These are phyloP conservation scores for Axis porcinus DNA, from an alignment of 2,113 vertebrate species.

Conservation along the genomic window DNA sequence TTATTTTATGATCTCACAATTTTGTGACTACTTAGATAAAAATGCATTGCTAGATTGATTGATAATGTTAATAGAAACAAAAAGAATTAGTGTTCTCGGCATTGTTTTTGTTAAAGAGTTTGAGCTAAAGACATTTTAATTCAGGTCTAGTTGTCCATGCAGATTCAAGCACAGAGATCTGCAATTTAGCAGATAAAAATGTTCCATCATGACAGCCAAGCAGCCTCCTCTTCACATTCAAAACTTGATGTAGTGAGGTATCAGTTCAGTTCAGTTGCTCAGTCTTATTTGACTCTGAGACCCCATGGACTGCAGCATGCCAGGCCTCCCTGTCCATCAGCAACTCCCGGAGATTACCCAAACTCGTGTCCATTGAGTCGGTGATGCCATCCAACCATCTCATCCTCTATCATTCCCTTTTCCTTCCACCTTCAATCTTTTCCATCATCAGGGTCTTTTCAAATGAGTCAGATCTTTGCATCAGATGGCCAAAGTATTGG, in stretches of 20 bases:
- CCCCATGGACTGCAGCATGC: rapidly evolving
- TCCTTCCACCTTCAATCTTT: neutral
- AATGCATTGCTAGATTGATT: neutral
- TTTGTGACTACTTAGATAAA: neutral
- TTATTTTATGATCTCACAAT: neutral
- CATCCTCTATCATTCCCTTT: rapidly evolving
- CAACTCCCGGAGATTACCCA: neutral
- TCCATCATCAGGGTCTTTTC: neutral
- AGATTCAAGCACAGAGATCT: neutral
- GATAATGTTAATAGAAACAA: neutral
- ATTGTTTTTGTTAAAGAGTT: neutral
- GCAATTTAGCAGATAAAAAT: neutral
- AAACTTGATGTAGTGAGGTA: neutral
- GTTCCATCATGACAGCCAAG: neutral
- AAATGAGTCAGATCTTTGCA: neutral
- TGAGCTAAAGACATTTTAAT: neutral
- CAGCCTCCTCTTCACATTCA: neutral
- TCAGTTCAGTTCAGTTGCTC: neutral
- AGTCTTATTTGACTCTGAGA: neutral
- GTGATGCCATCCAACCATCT: neutral
- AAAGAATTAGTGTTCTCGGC: neutral
- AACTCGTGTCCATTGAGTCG: neutral
- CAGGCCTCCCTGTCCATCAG: neutral
- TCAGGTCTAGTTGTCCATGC: neutral
- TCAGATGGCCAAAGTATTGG: neutral